Percentiles rank a stretch among this genome's conserved stretches.
Conservation (phyloP, 2,113 vertebrate genomes). For the Gnathonemus longibarbis region DNA sequence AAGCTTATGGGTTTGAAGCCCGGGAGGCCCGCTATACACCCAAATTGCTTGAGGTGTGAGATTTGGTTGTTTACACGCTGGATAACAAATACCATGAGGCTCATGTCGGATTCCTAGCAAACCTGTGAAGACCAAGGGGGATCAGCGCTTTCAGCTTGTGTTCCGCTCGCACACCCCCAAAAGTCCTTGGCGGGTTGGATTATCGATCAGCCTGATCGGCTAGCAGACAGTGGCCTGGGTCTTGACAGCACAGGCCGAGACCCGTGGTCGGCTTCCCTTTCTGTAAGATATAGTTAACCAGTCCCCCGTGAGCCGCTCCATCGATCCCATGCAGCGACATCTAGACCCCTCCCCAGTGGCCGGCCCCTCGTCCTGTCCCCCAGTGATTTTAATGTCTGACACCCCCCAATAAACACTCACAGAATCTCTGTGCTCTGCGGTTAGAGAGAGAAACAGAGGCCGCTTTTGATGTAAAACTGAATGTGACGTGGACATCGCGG, state of each 20-base stretch:
- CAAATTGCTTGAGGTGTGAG: background rate
- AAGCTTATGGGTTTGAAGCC: background rate
- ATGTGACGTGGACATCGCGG: background rate
- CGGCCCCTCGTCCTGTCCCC: background rate
- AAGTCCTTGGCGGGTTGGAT: background rate
- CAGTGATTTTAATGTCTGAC: background rate
- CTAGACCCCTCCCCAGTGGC: background rate
- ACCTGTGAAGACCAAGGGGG: background rate
- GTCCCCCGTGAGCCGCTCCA: background rate
- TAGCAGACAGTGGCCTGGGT: background rate
- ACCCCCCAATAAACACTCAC: background rate
- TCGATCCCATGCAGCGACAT: background rate
- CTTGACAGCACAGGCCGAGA: background rate
- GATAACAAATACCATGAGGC: background rate
- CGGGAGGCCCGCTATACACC: background rate
- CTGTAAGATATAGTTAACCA: background rate
- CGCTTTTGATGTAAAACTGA: background rate
- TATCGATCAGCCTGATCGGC: background rate
- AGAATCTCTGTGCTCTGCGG: background rate
- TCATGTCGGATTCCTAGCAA: background rate
- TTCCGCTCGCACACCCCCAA: background rate
- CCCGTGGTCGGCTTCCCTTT: background rate
- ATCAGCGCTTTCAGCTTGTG: background rate
- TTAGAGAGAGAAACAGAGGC: background rate
- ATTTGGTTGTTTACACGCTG: background rate